Evolutionary conservation across 2,888 invertebrate species (phyloP), one percentile per base, ranked within the genome.

Genomic region (Panzeria rudis): DNA sequence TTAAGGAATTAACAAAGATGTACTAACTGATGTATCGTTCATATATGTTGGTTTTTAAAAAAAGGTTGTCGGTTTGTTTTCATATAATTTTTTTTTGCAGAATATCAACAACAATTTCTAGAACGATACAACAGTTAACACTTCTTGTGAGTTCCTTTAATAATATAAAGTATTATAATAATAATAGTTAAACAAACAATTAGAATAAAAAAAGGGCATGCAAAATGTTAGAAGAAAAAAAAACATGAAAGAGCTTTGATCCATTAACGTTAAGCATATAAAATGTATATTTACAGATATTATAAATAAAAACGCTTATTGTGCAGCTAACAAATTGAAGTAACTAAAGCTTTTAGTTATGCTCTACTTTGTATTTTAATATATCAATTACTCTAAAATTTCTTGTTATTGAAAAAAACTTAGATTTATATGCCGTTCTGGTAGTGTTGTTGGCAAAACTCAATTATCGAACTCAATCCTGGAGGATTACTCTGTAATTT

Each of bases 171-270:
- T 25, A n/a, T 35, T 35, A 35, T 35, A 54, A 52, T 3, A 23
- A 15, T n/a, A 64, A 62, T 7, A 52, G 29, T 23, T 23, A 73
- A 32, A 23, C 8, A 32, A 29, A 23, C 32, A 44, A 56, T 35
- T 29, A 66, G 59, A 25, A 23, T 44, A 47, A 9, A 47, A 32
- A 25, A 41, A 38, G 68, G 35, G 35, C 68, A 47, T 47, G 25
- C 38, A 38, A 68, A 50, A 50, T 61, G 52, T 75, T 75, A 38
- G 44, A 32, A 38, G 5, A 13, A 35, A 50, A 32, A 4, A 56
- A 25, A 8, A 35, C 20, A 72, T 56, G 7, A 56, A 52, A 38
- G 0, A 35, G 0, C 8, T 35, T 52, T 25, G 38, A 59, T 0
- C 59, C 62, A 52, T n/a, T 13, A 56, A 62, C 61, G 8, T 61